Evolutionary conservation across 2,888 invertebrate genomes (phyloP).

Genomic region (Lottia gigantea): DNA sequence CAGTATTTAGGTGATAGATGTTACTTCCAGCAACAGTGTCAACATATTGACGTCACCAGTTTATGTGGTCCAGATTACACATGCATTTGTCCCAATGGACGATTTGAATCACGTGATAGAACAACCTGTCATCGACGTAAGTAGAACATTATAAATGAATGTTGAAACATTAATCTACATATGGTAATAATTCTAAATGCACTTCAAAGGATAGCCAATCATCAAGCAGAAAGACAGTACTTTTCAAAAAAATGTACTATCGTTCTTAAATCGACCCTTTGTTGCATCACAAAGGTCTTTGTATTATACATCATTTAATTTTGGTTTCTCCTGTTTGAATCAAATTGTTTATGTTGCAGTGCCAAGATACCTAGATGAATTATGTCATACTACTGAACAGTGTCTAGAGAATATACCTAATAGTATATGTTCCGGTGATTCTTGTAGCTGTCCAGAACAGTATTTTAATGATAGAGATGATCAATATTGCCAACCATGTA

Average conservation of each 20-base stretch:
- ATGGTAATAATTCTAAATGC: no score
- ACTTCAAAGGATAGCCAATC: no score
- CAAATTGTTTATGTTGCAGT: background rate
- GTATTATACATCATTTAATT: no score
- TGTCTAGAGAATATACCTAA: conserved; percentile 28
- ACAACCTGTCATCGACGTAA: conserved; percentile 15
- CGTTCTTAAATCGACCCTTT: no score
- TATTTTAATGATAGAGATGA: conserved; percentile 10
- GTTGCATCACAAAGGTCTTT: no score
- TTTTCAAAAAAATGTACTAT: no score
- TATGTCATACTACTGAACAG: conserved; percentile 13
- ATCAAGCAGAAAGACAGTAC: no score
- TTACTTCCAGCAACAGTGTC: conserved; percentile 19
- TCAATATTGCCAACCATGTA: conserved; percentile 14
- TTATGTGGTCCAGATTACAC: conserved; percentile 17
- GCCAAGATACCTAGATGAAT: conserved; percentile 13
- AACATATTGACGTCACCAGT: conserved; percentile 17
- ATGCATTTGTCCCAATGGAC: conserved; percentile 13
- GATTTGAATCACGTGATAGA: conserved; percentile 14
- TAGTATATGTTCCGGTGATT: conserved; percentile 25
- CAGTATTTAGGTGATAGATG: conserved; percentile 19
- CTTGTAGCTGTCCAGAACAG: conserved; percentile 25
- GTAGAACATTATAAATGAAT: background rate
- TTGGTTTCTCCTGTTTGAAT: no score
- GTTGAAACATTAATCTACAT: no score